These are phyloP conservation scores for Hydrotaea diabolus DNA, from an alignment of 2,888 invertebrate species.

Conservation along the genomic window DNA sequence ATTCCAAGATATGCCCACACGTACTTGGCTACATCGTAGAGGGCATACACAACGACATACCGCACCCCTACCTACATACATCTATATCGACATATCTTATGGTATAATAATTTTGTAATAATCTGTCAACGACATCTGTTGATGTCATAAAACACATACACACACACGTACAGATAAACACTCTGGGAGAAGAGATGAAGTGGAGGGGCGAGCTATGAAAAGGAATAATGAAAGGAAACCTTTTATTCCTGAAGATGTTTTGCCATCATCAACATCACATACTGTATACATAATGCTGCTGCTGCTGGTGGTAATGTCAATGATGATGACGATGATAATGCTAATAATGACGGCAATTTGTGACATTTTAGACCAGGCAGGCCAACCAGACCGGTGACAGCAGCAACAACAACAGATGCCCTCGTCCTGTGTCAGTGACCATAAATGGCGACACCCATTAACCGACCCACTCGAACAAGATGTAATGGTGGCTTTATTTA, in stretches of 20 bases:
- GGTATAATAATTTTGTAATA: slow-evolving; percentile 80
- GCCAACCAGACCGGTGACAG: neutral
- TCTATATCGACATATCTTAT: slow-evolving; percentile 58
- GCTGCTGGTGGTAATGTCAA: slow-evolving; percentile 58
- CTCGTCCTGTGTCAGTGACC: slow-evolving; percentile 1
- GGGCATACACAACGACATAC: too few relatives aligned
- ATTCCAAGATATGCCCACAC: slow-evolving; percentile 54
- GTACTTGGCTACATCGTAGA: slow-evolving; percentile 39
- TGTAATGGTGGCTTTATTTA: slow-evolving; percentile 47
- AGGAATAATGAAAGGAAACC: slow-evolving; percentile 64
- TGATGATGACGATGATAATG: slow-evolving; percentile 54
- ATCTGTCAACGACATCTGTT: slow-evolving; percentile 81
- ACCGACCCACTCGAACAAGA: slow-evolving; percentile 48
- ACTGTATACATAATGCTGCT: slow-evolving; percentile 60
- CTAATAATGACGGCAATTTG: slow-evolving; percentile 65
- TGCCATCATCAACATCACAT: slow-evolving; percentile 39
- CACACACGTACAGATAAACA: too few relatives aligned
- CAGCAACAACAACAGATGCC: slow-evolving; percentile 30
- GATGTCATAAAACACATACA: slow-evolving; percentile 76
- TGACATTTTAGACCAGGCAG: slow-evolving; percentile 61
- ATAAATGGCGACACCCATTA: slow-evolving; percentile 48
- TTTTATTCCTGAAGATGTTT: slow-evolving; percentile 63
- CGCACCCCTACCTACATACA: slow-evolving; percentile 23
- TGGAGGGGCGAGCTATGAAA: neutral
- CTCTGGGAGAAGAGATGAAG: too few relatives aligned